Conservation (phyloP, 2,888 invertebrate species). For the Sclerodermus sp. region DNA sequence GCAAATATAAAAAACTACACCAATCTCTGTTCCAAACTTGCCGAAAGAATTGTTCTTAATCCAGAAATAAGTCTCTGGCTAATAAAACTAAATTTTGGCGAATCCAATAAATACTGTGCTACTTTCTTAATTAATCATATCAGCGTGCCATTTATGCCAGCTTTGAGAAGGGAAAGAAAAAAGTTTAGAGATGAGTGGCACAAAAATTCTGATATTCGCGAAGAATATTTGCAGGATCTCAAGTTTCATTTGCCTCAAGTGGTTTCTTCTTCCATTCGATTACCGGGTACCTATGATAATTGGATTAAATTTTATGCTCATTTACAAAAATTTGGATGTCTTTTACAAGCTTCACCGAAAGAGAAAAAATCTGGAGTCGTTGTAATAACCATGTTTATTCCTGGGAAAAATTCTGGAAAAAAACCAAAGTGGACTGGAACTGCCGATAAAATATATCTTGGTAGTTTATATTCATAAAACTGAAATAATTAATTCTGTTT, state of each 20-base stretch:
- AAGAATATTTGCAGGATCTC: constrained; percentile 16
- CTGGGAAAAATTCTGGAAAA: constrained; percentile 13
- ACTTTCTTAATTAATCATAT: constrained; percentile 37
- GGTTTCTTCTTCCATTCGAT: constrained; percentile 17
- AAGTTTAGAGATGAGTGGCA: constrained; percentile 23
- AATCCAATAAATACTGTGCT: constrained; percentile 15
- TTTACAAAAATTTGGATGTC: constrained; percentile 28
- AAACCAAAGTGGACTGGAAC: constrained; percentile 29
- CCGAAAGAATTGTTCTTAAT: constrained; percentile 26
- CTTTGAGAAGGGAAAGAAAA: constrained; percentile 25
- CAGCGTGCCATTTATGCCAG: constrained; percentile 37
- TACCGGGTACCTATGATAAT: constrained; percentile 16
- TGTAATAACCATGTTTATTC: constrained; percentile 22
- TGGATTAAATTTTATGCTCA: constrained; percentile 32
- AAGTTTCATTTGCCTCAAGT: constrained; percentile 24
- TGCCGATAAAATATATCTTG: constrained; percentile 25
- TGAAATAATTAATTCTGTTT: background rate
- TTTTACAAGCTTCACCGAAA: constrained; percentile 30
- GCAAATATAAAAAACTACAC: constrained; percentile 23
- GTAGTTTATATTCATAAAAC: constrained; percentile 16
- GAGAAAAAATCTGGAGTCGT: constrained; percentile 19
- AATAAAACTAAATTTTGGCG: constrained; percentile 29
- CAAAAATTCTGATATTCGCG: constrained; percentile 2
- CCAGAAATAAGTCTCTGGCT: constrained; percentile 31
- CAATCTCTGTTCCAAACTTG: constrained; percentile 25